Percentiles rank a stretch among this genome's conserved stretches.
phyloP scores from a whole-genome alignment of 1,140 invertebrate genomes.

The Drosophila sp. region DNA sequence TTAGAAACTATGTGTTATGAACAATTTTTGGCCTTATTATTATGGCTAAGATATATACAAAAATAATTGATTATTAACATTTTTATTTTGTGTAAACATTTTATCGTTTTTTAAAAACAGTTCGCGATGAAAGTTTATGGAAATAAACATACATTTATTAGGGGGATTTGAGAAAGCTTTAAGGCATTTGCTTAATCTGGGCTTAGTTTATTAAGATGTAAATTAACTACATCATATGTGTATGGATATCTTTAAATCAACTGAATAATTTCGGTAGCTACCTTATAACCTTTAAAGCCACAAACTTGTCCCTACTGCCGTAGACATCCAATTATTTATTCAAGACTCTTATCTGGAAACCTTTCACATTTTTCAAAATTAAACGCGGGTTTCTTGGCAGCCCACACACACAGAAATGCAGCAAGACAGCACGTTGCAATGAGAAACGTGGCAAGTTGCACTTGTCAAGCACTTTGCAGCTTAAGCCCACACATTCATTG shows the following conservation, averaged over 20 bases:
- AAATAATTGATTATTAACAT: no score
- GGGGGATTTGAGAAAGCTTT: no score
- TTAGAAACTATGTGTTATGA: no score
- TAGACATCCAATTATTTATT: background rate
- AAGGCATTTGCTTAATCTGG: no score
- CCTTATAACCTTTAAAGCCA: constrained; percentile 9
- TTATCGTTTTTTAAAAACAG: no score
- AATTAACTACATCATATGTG: no score
- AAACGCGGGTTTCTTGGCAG: constrained; percentile 20
- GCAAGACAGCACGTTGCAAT: constrained; percentile 41
- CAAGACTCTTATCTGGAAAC: constrained; percentile 18
- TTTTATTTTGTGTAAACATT: no score
- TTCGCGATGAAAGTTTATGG: no score
- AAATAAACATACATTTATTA: no score
- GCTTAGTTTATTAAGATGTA: no score
- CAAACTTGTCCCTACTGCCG: background rate
- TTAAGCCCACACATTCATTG: constrained; percentile 39
- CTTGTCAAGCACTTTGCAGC: constrained; percentile 64
- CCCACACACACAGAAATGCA: constrained; percentile 21
- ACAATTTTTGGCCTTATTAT: background rate
- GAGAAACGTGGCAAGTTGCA: constrained; percentile 62
- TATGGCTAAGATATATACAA: no score
- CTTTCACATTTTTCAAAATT: constrained; percentile 58
- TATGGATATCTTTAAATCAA: no score
- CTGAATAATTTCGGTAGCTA: constrained; percentile 20